Evolutionary conservation across 1,140 invertebrate genomes (phyloP), one percentile per base, ranked within the genome.

Genomic region (Paralvinella palmiformis): DNA sequence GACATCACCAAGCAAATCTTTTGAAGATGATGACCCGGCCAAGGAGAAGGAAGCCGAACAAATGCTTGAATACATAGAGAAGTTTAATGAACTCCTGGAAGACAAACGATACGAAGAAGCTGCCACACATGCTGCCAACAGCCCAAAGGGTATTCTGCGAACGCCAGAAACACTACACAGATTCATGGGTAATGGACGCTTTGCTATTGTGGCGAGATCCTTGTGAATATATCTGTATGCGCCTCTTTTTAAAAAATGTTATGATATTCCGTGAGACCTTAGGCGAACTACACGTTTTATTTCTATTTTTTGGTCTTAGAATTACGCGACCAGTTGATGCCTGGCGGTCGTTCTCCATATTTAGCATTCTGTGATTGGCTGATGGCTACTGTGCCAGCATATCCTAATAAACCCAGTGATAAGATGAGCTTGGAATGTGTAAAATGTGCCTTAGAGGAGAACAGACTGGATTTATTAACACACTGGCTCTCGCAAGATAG

Each of bases 31-130:
- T 68, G 78, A 79, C 58, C 75, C 77, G 24, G 73, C 72, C 55
- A 75, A 74, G 45, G 78, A 81, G 63, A 76, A 79, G 59, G 78
- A 81, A 62, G 76, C 78, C 17, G 77, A 80, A 67, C 73, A 77
- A 68, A 79, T 81, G 73, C 63, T 81, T 48, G 79, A 80, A 59
- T 78, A 79, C 55, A 80, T 81, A 52, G 79, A 80, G 63, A 79
- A 75, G 53, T 81, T 81, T 65, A 81, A 80, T 67, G 79, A 79
- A 62, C 67, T 81, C 27, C 78, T 81, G 71, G 79, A 79, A 63
- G 75, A 77, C 67, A 72, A 71, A 20, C 75, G 73, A 44, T 79
- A 75, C 71, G 75, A 76, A 48, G 76, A 78, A 59, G 78, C 78
- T 48, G 79, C 78, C 53, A 73, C 78, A 29, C 77, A 80, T 72